Evolutionary conservation across 1,140 invertebrate genomes (phyloP).

Genomic region (Aphelenchoides besseyi): DNA sequence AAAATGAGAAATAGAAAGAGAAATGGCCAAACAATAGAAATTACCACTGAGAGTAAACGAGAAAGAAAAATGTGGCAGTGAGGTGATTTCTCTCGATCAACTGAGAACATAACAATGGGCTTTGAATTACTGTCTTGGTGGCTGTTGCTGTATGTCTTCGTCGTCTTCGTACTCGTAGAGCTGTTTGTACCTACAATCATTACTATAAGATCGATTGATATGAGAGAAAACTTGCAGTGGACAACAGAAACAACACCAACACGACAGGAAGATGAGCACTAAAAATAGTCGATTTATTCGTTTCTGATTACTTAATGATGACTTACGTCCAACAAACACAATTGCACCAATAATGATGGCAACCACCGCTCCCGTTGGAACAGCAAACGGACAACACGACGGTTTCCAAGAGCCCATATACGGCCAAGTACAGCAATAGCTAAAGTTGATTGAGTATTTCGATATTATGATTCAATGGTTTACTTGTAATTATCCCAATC

Average conservation of each 20-base stretch:
- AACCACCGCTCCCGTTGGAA: constrained; percentile 62
- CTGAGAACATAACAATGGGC: background rate
- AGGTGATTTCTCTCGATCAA: background rate
- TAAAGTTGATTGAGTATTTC: constrained; percentile 2
- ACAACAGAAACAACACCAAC: constrained; percentile 62
- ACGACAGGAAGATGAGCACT: constrained; percentile 60
- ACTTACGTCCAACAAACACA: constrained; percentile 49
- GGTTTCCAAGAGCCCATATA: constrained; percentile 60
- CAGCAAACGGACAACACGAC: constrained; percentile 62
- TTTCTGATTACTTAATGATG: constrained; percentile 13
- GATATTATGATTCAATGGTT: too few relatives aligned
- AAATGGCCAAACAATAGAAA: background rate
- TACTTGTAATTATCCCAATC: constrained; percentile 63
- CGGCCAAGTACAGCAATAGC: constrained; percentile 60
- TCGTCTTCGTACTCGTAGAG: constrained; percentile 46
- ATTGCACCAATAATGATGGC: constrained; percentile 60
- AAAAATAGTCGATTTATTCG: constrained; percentile 26
- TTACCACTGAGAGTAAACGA: background rate
- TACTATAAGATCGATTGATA: background rate
- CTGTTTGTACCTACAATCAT: constrained; percentile 7
- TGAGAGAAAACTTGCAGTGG: constrained; percentile 55
- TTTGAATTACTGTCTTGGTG: background rate
- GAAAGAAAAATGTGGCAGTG: background rate
- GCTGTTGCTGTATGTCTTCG: constrained; percentile 23
- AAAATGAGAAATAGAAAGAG: background rate